These are phyloP conservation scores for Hylaeus volcanicus DNA, from an alignment of 1,140 invertebrate species.

Conservation along the genomic window DNA sequence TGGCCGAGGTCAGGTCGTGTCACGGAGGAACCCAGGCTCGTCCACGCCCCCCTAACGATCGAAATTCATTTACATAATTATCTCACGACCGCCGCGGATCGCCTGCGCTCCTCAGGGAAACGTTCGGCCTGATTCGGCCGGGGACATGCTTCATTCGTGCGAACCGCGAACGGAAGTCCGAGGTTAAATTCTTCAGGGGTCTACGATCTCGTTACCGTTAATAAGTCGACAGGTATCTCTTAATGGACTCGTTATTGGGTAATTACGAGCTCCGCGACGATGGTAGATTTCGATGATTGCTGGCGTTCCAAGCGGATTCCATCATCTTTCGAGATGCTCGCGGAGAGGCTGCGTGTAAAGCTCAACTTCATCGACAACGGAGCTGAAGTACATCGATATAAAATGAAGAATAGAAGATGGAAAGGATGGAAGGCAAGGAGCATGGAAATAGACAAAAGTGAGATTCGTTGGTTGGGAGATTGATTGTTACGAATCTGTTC, in stretches of 20 bases:
- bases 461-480: too few relatives aligned
- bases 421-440: too few relatives aligned
- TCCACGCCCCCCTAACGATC: constrained; percentile 71
- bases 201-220: constrained; percentile 14
- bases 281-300: not conserved
- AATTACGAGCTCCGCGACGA: not conserved
- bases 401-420: too few relatives aligned
- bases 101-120: constrained; percentile 13
- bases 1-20: constrained; percentile 57
- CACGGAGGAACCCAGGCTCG: constrained; percentile 49
- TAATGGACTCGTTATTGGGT: constrained; percentile 11
- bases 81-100: constrained; percentile 64
- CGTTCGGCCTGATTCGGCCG: constrained; percentile 44
- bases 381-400: too few relatives aligned
- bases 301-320: not conserved
- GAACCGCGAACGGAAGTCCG: constrained; percentile 48
- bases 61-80: constrained; percentile 76
- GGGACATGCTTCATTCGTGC: constrained; percentile 37
- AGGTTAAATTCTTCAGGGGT: constrained; percentile 32
- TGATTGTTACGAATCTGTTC: too few relatives aligned
- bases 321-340: not conserved
- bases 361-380: too few relatives aligned
- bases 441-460: too few relatives aligned
- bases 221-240: constrained; percentile 7
- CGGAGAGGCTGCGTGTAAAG: not conserved